Conservation (phyloP, 2,888 invertebrate species). For the Acanthopleura granulata region DNA sequence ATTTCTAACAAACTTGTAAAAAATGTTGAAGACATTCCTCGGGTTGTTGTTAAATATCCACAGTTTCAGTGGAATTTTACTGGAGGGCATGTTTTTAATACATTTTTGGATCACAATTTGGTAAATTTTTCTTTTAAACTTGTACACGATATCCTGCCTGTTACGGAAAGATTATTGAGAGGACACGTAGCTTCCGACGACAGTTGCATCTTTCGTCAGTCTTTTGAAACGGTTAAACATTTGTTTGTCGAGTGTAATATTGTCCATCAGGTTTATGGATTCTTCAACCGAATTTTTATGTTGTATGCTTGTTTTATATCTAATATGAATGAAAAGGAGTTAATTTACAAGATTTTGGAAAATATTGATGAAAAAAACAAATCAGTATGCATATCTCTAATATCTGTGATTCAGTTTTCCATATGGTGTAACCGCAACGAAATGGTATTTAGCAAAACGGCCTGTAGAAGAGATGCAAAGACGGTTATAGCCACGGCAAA, state of each 20-base stretch:
- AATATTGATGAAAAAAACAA: too few relatives aligned
- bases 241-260: slow-evolving; percentile 11
- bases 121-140: slow-evolving; percentile 4
- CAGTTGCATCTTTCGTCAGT: neutral
- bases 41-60: neutral
- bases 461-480: neutral
- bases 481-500: neutral
- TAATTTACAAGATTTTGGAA: neutral
- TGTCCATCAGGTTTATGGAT: neutral
- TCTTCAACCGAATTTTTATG: neutral
- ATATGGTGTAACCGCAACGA: neutral
- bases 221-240: neutral
- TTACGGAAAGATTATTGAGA: neutral
- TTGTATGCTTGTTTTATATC: neutral
- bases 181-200: neutral
- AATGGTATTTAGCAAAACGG: neutral
- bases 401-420: neutral
- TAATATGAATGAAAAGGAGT: neutral
- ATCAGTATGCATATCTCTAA: too few relatives aligned
- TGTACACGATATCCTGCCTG: slow-evolving; percentile 3
- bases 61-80: neutral
- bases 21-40: neutral
- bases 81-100: neutral
- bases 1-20: neutral
- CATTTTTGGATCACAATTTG: slow-evolving; percentile 13